phyloP scores from a whole-genome alignment of 2,888 invertebrate species.

The Junonia oenone region DNA sequence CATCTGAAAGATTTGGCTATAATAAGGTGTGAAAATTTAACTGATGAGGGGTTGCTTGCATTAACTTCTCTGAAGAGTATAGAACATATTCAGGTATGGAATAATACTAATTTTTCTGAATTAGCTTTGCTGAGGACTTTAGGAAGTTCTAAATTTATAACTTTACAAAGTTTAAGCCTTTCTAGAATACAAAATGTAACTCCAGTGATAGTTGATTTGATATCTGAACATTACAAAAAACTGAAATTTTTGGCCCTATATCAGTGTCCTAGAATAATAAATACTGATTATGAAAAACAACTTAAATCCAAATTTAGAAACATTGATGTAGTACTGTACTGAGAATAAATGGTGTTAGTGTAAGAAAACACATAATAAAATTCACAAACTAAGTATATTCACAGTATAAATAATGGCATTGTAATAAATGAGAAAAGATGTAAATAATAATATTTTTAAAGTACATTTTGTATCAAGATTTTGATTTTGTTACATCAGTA shows the following conservation, averaged over 20 bases:
- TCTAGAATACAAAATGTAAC: conserved; percentile 62
- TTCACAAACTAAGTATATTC: conserved; percentile 27
- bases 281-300: conserved; percentile 63
- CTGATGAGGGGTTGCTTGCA: conserved; percentile 52
- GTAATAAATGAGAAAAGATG: conserved; percentile 17
- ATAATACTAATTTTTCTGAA: conserved; percentile 61
- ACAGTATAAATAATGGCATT: conserved; percentile 31
- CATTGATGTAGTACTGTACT: conserved; percentile 66
- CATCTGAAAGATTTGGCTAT: conserved; percentile 59
- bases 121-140: conserved; percentile 48
- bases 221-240: conserved; percentile 62
- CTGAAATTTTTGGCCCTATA: conserved; percentile 66
- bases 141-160: conserved; percentile 45
- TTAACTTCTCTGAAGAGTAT: conserved; percentile 47
- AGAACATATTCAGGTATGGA: conserved; percentile 65
- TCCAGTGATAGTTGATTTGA: conserved; percentile 58
- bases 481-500: conserved; percentile 11
- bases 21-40: conserved; percentile 61
- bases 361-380: conserved; percentile 18
- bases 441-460: conserved; percentile 13
- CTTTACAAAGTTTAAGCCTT: conserved; percentile 58
- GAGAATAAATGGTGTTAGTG: conserved; percentile 1
- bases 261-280: conserved; percentile 61
- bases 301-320: conserved; percentile 64
- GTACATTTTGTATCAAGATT: conserved; percentile 5